phyloP scores from a whole-genome alignment of 2,113 vertebrate species.

The Thymallus thymallus region DNA sequence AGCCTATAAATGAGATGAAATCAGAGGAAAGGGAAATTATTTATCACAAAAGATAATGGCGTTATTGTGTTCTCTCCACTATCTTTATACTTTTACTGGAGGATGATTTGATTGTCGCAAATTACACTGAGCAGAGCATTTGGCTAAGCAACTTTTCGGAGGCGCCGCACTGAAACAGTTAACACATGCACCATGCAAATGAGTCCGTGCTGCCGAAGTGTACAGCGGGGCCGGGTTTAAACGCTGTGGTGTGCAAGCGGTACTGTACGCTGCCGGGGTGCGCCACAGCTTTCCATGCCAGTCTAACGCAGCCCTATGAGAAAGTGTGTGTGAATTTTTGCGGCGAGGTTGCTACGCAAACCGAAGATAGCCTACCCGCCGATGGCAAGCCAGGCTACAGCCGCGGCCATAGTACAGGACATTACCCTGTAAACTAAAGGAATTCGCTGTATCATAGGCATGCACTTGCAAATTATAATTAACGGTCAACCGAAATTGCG shows the following conservation, averaged over 20 bases:
- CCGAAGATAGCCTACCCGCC: neutral
- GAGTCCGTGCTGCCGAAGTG: conserved; percentile 50
- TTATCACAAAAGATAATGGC: neutral
- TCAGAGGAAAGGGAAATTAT: too few relatives aligned
- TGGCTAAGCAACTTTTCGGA: neutral
- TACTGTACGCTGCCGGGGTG: conserved; percentile 67
- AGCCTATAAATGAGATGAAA: neutral
- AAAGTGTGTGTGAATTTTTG: conserved; percentile 47
- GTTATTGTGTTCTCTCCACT: neutral
- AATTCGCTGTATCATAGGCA: conserved; percentile 53
- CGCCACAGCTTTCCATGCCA: conserved; percentile 50
- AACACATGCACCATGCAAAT: conserved; percentile 59
- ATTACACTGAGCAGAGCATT: neutral
- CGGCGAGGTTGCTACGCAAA: conserved; percentile 37
- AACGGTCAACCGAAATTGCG: conserved; percentile 44
- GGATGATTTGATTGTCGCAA: neutral
- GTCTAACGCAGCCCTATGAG: conserved; percentile 57
- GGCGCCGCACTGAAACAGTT: conserved; percentile 66
- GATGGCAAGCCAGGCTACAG: conserved; percentile 38
- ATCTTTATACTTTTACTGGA: neutral
- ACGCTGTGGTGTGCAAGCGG: conserved; percentile 55
- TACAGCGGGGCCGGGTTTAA: conserved; percentile 72
- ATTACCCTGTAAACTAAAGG: conserved; percentile 49
- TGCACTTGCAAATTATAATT: conserved; percentile 39
- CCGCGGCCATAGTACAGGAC: conserved; percentile 30